Conservation (phyloP, 2,888 invertebrate genomes). For the Drosophila incognita region DNA sequence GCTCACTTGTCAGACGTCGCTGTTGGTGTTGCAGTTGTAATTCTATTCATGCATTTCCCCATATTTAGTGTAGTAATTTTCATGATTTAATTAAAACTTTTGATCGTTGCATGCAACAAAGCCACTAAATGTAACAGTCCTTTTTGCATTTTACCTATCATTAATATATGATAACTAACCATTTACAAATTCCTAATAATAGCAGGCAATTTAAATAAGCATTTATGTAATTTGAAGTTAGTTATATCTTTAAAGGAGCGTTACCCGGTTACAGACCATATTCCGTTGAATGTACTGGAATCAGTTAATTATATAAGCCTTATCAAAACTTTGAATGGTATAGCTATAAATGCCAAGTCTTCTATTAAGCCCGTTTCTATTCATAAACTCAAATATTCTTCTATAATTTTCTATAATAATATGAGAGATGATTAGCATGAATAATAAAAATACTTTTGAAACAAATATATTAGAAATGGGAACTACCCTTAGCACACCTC, state of each 20-base stretch:
- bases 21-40: conserved; percentile 21
- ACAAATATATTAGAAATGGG: neutral
- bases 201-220: conserved; percentile 49
- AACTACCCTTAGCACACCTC: neutral
- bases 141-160: conserved; percentile 36
- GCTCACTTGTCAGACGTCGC: conserved; percentile 32
- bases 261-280: neutral
- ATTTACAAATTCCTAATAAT: conserved; percentile 35
- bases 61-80: conserved; percentile 29
- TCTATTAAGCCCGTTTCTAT: neutral
- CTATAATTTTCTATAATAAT: neutral
- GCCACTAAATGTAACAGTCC: conserved; percentile 21
- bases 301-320: too few species aligned
- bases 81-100: conserved; percentile 76
- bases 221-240: conserved; percentile 15
- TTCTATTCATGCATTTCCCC: conserved; percentile 18
- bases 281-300: neutral
- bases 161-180: conserved; percentile 28
- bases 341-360: neutral
- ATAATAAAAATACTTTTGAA: neutral
- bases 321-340: neutral
- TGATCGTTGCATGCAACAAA: conserved; percentile 47
- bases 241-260: neutral
- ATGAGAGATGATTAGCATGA: neutral
- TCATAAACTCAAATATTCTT: neutral